phyloP scores from a whole-genome alignment of 2,113 vertebrate genomes.

The Illadopsis cleaveri region DNA sequence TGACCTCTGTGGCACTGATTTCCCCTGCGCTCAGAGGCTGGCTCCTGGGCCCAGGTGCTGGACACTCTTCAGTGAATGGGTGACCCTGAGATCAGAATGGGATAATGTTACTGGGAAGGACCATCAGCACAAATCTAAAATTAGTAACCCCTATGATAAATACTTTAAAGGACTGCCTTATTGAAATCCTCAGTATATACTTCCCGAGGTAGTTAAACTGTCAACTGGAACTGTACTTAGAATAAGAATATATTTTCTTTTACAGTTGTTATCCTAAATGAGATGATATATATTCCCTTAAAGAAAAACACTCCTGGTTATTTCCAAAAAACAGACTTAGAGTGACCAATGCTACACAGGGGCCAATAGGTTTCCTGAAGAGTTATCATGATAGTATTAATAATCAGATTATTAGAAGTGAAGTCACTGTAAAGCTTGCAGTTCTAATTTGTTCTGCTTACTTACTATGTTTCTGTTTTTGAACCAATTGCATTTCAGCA shows the following conservation, averaged over 20 bases:
- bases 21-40: neutral
- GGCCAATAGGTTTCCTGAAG: neutral
- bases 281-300: neutral
- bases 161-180: neutral
- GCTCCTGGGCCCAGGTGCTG: neutral
- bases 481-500: neutral
- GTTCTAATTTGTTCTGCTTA: neutral
- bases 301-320: neutral
- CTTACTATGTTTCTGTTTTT: neutral
- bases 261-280: neutral
- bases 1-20: neutral
- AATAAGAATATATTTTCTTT: neutral
- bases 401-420: neutral
- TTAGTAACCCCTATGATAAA: neutral
- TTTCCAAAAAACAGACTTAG: neutral
- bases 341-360: neutral
- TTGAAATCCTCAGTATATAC: neutral
- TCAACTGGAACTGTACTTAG: neutral
- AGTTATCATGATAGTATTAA: neutral
- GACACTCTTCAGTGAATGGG: neutral
- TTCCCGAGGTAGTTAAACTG: neutral
- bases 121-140: neutral
- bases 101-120: neutral
- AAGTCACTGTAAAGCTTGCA: neutral
- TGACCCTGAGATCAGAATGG: neutral